Conservation (phyloP, 2,888 invertebrate species). For the Bhutanitis thaidina region DNA sequence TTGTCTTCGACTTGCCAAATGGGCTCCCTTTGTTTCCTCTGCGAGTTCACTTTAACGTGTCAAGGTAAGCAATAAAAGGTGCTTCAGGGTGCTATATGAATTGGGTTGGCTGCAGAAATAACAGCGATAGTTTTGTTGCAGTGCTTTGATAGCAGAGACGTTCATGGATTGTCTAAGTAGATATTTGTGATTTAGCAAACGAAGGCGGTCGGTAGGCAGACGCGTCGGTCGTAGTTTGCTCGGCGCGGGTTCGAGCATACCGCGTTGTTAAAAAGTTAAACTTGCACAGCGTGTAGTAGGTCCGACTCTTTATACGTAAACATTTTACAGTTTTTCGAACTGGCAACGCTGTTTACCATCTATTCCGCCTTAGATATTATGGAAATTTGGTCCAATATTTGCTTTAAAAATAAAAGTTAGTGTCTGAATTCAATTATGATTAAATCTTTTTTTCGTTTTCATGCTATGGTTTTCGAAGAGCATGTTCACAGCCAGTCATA, state of each 20-base stretch:
- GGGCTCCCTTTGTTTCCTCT: slow-evolving; percentile 72
- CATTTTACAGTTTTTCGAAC: slow-evolving; percentile 44
- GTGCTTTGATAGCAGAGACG: not conserved
- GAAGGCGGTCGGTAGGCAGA: not conserved
- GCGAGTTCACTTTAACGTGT: slow-evolving; percentile 54
- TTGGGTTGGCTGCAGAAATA: slow-evolving; percentile 25
- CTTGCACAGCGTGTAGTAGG: slow-evolving; percentile 53
- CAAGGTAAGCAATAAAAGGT: slow-evolving; percentile 19
- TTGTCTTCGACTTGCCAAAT: slow-evolving; percentile 78
- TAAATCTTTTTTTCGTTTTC: too few relatives aligned
- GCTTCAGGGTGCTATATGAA: slow-evolving; percentile 17
- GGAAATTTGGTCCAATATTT: not conserved
- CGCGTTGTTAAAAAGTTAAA: slow-evolving; percentile 62
- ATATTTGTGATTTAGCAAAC: slow-evolving; percentile 15
- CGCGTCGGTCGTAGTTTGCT: slow-evolving; percentile 4
- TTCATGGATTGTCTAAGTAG: not conserved
- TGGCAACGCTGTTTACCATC: slow-evolving; percentile 33
- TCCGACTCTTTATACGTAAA: slow-evolving; percentile 59
- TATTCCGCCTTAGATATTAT: slow-evolving; percentile 24
- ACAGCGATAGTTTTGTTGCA: not conserved
- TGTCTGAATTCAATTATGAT: too few relatives aligned
- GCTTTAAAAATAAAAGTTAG: not conserved
- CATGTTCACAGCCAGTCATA: too few relatives aligned
- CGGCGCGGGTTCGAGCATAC: slow-evolving; percentile 17
- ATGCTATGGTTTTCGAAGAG: too few relatives aligned